These are phyloP conservation scores for Halictus quadricinctus DNA, from an alignment of 2,888 invertebrate species.

Conservation along the genomic window DNA sequence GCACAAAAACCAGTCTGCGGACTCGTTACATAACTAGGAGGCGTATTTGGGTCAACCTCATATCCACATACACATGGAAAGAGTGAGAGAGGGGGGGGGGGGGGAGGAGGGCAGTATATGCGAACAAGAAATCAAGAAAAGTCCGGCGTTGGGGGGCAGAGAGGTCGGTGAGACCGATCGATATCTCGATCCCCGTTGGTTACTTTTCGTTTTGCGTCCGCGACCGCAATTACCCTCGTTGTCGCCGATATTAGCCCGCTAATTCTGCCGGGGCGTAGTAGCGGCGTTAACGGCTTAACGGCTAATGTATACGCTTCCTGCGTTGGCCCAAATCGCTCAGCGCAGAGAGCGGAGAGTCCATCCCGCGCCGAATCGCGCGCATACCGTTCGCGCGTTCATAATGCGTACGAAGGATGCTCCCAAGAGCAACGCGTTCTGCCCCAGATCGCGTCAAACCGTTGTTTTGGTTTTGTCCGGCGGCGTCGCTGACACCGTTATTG, in stretches of 20 bases:
- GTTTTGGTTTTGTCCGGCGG: constrained; percentile 52
- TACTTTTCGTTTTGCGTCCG: constrained; percentile 30
- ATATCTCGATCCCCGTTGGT: constrained; percentile 19
- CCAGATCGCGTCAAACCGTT: constrained; percentile 2
- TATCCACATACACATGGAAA: neutral
- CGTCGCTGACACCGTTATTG: constrained; percentile 40
- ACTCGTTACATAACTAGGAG: constrained; percentile 13
- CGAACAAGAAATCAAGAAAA: constrained; percentile 16
- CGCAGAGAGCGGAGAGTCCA: neutral
- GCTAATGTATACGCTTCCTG: constrained; percentile 27
- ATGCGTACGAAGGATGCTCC: constrained; percentile 38
- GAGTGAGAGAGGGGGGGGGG: neutral
- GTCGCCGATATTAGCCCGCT: constrained; percentile 35
- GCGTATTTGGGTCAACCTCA: constrained; percentile 20
- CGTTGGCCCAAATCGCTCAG: constrained; percentile 4
- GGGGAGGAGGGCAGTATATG: neutral
- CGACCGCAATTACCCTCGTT: constrained; percentile 36
- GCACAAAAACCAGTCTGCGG: neutral
- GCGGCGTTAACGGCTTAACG: constrained; percentile 37
- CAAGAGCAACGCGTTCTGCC: constrained; percentile 17
- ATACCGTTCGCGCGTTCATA: constrained; percentile 22
- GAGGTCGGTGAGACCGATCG: constrained; percentile 1
- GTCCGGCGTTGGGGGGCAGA: neutral
- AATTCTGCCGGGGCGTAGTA: constrained; percentile 32
- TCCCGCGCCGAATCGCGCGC: neutral